phyloP scores from a whole-genome alignment of 2,888 invertebrate genomes.

The Scrobipalpa atriplicella region DNA sequence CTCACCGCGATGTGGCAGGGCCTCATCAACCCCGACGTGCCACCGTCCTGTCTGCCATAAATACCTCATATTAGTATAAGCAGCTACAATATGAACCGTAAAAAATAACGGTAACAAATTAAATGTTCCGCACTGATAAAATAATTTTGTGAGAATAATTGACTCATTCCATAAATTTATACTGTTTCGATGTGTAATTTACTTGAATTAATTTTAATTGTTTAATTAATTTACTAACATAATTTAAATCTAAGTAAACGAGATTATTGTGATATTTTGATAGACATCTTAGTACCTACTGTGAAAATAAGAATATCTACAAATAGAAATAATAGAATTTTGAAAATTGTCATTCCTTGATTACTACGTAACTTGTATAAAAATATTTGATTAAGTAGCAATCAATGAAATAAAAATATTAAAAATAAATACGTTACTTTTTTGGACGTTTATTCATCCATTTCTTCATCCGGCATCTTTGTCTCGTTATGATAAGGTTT shows the following conservation, averaged over 20 bases:
- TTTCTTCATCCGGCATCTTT: no score
- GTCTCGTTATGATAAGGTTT: no score
- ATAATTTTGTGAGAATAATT: background rate
- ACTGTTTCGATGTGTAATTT: background rate
- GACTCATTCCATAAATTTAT: no score
- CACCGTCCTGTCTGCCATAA: constrained; percentile 46
- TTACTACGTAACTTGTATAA: constrained; percentile 46
- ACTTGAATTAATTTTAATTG: background rate
- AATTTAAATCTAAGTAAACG: background rate
- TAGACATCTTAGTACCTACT: constrained; percentile 30
- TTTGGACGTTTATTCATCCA: background rate
- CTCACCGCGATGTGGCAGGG: constrained; percentile 83
- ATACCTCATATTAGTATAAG: constrained; percentile 18
- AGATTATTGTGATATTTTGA: constrained; percentile 47
- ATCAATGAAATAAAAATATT: constrained; percentile 22
- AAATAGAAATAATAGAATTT: background rate
- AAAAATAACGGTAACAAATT: background rate
- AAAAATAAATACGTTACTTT: background rate
- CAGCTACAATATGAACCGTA: background rate
- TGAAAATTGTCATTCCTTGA: constrained; percentile 45
- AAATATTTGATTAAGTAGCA: constrained; percentile 25
- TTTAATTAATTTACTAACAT: constrained; percentile 3
- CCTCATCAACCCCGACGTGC: constrained; percentile 59
- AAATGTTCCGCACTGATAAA: background rate
- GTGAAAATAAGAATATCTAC: constrained; percentile 13